Evolutionary conservation across 1,140 invertebrate species (phyloP), one percentile per base, ranked within the genome.

Genomic region (Cardiocondyla obscurior): DNA sequence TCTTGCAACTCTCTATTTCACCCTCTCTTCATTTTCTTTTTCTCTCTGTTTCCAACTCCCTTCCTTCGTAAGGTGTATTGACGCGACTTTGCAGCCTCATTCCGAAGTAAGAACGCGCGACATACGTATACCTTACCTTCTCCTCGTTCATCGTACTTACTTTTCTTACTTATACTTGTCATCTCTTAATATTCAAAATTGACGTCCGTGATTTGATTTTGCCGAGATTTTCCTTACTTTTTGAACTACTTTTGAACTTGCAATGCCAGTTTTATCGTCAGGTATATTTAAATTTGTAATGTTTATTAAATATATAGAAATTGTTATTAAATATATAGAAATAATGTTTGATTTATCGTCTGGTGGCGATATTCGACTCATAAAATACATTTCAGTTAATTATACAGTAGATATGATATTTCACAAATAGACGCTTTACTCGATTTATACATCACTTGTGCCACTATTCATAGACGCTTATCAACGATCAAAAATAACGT

Each of bases 11-110:
- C 28, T 36, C 25, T 42, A 25, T 28, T 42, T 8, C 33, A n/a
- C 10, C 7, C 33, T 65, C 53, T 62, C 22, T 25, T 25, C n/a
- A n/a, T n/a, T 57, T 55, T 30, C 49, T 49, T 51, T 39, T 53
- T 60, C 73, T 65, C 51, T 39, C 74, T 83, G 57, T 58, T 74
- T 51, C 25, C 22, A 36, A 55, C 73, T 60, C 74, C 76, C 49
- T 74, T 72, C 65, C 70, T 83, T 85, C 72, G 84, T 65, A 83
- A 89, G 84, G 65, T 84, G 91, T 92, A 92, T 91, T 91, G 91
- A 92, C 89, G 90, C 89, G 87, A 86, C 90, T 92, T 89, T 89
- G 83, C 90, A 89, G 84, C 87, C 85, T 86, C 88, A 91, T 90
- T 91, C 90, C 90, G 67, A 85, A 82, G 72, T 90, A 85, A 89